These are phyloP conservation scores for Dichetophora obliterata DNA, from an alignment of 2,888 invertebrate species.

Conservation along the genomic window DNA sequence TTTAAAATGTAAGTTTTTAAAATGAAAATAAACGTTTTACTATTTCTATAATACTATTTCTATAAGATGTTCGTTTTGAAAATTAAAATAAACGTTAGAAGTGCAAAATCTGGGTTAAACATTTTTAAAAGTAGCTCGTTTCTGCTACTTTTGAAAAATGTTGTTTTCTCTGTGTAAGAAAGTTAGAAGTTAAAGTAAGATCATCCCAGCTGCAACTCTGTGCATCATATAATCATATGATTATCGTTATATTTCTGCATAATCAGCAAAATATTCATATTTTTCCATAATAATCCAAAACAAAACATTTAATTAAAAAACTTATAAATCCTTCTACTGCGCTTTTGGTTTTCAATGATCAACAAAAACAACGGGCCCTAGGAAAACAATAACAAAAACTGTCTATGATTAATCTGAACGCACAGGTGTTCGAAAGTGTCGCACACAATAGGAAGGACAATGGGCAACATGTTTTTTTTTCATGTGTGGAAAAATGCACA, in stretches of 20 bases:
- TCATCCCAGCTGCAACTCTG: no score
- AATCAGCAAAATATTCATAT: neutral
- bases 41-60: no score
- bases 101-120: no score
- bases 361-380: neutral
- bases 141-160: no score
- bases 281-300: neutral
- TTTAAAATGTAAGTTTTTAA: no score
- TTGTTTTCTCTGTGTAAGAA: no score
- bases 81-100: no score
- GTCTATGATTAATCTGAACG: neutral
- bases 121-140: no score
- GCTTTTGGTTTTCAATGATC: slow-evolving; percentile 9
- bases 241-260: neutral
- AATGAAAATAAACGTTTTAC: no score
- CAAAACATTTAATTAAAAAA: slow-evolving; percentile 27
- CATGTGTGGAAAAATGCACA: slow-evolving; percentile 19
- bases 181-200: no score
- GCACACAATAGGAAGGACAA: slow-evolving; percentile 11
- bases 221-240: neutral
- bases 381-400: slow-evolving; percentile 12
- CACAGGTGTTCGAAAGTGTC: slow-evolving; percentile 32
- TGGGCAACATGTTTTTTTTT: neutral
- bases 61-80: no score
- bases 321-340: slow-evolving; percentile 8